A percentile compares a stretch with the other conserved stretches of the same genome.
These are phyloP conservation scores for Anoplius nigerrimus DNA, from an alignment of 2,888 invertebrate genomes.

Conservation along the genomic window DNA sequence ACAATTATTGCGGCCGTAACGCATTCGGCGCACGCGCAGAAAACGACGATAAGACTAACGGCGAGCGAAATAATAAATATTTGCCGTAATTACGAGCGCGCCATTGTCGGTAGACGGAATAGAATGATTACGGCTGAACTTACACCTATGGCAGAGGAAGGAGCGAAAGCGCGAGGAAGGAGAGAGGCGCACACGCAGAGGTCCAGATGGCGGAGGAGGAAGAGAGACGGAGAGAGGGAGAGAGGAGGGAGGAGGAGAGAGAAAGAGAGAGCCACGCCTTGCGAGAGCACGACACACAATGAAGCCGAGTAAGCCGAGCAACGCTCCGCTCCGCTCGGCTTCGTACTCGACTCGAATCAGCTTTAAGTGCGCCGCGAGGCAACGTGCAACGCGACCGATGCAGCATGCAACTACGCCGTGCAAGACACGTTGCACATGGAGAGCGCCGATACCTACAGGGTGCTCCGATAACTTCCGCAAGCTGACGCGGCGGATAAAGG, in stretches of 20 bases:
- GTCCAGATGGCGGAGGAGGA: slow-evolving; percentile 12
- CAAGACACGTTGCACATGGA: slow-evolving; percentile 12
- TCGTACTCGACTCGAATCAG: slow-evolving; percentile 13
- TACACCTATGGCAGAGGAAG: too few species aligned
- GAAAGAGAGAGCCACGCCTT: slow-evolving; percentile 31
- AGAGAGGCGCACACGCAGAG: slow-evolving; percentile 2
- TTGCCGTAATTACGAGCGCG: too few species aligned
- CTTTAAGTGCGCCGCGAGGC: slow-evolving; percentile 26
- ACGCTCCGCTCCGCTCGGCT: slow-evolving; percentile 20
- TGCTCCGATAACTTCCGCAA: too few species aligned
- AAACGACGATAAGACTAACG: too few species aligned
- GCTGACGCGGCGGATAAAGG: too few species aligned
- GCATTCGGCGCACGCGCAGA: too few species aligned
- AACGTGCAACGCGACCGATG: slow-evolving; percentile 42
- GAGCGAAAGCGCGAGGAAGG: not conserved
- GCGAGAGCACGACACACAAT: slow-evolving; percentile 44
- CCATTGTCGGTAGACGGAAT: too few species aligned
- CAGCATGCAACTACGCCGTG: slow-evolving; percentile 36
- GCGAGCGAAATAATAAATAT: too few species aligned
- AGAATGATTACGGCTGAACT: too few species aligned
- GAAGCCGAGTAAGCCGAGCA: slow-evolving; percentile 34
- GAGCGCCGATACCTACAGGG: not conserved
- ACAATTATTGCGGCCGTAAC: too few species aligned
- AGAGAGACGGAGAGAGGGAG: slow-evolving; percentile 13
- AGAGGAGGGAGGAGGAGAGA: slow-evolving; percentile 20